phyloP scores from a whole-genome alignment of 2,888 invertebrate species.

The Calliopum simillimum region DNA sequence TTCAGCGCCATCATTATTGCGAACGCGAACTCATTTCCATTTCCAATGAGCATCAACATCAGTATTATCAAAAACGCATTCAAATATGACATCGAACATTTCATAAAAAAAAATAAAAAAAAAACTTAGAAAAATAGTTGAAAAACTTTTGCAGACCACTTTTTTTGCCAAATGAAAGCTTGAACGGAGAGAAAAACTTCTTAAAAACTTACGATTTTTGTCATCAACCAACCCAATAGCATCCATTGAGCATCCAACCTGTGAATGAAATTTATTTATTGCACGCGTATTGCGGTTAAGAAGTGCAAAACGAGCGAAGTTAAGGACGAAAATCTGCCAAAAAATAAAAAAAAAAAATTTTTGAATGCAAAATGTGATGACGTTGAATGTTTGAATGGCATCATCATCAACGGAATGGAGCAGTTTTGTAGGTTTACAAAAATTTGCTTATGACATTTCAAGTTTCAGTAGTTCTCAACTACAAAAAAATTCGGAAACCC shows the following conservation, averaged over 20 bases:
- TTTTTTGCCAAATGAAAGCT: not conserved
- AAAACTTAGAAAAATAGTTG: slow-evolving; percentile 4
- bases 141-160: slow-evolving; percentile 22
- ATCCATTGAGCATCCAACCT: not conserved
- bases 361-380: not conserved
- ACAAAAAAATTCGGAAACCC: not conserved
- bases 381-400: slow-evolving; percentile 21
- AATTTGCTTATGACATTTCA: not conserved
- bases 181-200: not conserved
- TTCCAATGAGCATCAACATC: slow-evolving; percentile 12
- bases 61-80: slow-evolving; percentile 25
- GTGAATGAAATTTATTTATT: slow-evolving; percentile 27
- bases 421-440: not conserved
- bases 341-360: too few relatives aligned
- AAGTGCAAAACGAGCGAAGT: slow-evolving; percentile 17
- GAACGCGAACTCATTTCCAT: slow-evolving; percentile 19
- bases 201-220: slow-evolving; percentile 22
- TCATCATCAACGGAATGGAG: not conserved
- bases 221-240: not conserved
- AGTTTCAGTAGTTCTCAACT: slow-evolving; percentile 5
- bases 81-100: slow-evolving; percentile 18
- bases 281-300: slow-evolving; percentile 26
- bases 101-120: not conserved
- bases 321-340: not conserved
- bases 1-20: not conserved